Conservation (phyloP, 2,797 vertebrate species). For the Gambusia yucatana region DNA sequence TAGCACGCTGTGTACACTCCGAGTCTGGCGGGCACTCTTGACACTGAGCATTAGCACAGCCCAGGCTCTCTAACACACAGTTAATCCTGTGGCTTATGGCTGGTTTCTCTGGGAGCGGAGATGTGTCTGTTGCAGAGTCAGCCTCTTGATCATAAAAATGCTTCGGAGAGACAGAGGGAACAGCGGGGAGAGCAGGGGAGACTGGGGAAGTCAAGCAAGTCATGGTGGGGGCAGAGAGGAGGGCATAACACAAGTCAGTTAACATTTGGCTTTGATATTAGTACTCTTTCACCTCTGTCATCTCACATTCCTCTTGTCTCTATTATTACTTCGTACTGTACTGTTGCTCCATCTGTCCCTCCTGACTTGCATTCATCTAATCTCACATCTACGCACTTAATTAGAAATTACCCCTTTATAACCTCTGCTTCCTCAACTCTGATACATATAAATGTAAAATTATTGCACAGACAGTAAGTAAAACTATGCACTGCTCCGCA, state of each 20-base stretch:
- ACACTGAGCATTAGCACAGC: constrained; percentile 51
- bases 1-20: constrained; percentile 32
- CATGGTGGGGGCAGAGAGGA: background rate
- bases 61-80: constrained; percentile 61
- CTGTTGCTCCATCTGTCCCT: background rate
- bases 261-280: constrained; percentile 34
- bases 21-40: constrained; percentile 35
- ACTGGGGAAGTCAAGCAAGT: constrained; percentile 11
- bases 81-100: constrained; percentile 69
- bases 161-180: constrained; percentile 32
- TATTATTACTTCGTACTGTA: constrained; percentile 1
- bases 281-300: constrained; percentile 30
- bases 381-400: background rate
- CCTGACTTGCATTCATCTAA: background rate
- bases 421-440: background rate
- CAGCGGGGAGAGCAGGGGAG: background rate
- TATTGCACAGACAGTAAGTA: background rate
- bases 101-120: constrained; percentile 59
- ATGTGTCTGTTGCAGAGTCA: constrained; percentile 60
- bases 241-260: constrained; percentile 13
- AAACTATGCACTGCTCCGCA: background rate
- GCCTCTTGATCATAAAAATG: constrained; percentile 71
- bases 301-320: constrained; percentile 13
- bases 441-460: background rate
- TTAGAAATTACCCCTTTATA: background rate